A percentile compares a stretch with the other conserved stretches of the same genome.
phyloP scores from a whole-genome alignment of 2,797 vertebrate species.

The Falco peregrinus region DNA sequence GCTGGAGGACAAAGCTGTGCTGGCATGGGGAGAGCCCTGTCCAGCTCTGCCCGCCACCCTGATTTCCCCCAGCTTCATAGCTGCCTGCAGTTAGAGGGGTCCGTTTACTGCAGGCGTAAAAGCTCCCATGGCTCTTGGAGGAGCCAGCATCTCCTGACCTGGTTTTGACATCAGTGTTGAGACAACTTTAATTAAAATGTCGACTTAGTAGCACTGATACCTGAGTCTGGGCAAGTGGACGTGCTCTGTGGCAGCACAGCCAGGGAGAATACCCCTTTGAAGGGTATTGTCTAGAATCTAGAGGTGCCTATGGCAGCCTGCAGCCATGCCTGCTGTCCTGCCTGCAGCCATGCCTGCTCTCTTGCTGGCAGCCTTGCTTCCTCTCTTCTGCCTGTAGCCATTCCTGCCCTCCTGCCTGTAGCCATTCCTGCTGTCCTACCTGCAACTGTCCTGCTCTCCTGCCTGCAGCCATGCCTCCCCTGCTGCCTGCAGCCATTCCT shows the following conservation, averaged over 20 bases:
- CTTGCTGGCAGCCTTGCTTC: no score
- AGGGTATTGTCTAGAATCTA: background rate
- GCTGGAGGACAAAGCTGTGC: background rate
- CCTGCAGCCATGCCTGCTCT: no score
- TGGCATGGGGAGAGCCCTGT: background rate
- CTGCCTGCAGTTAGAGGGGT: background rate
- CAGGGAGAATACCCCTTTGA: background rate
- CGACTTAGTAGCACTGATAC: background rate
- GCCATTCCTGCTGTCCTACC: no score
- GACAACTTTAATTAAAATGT: background rate
- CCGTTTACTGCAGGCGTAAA: background rate
- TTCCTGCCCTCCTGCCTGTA: no score
- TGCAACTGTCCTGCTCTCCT: no score
- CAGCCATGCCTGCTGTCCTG: background rate
- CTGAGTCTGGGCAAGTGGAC: rapidly evolving
- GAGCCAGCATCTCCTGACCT: background rate
- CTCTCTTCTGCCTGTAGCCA: background rate
- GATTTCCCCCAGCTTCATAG: background rate
- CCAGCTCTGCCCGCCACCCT: background rate
- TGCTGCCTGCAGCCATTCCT: no score
- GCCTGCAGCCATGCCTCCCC: no score
- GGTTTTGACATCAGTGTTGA: background rate
- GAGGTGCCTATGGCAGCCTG: background rate
- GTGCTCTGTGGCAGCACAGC: background rate
- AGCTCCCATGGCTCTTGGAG: rapidly evolving